phyloP scores from a whole-genome alignment of 2,113 vertebrate genomes.

The Clinocottus analis region DNA sequence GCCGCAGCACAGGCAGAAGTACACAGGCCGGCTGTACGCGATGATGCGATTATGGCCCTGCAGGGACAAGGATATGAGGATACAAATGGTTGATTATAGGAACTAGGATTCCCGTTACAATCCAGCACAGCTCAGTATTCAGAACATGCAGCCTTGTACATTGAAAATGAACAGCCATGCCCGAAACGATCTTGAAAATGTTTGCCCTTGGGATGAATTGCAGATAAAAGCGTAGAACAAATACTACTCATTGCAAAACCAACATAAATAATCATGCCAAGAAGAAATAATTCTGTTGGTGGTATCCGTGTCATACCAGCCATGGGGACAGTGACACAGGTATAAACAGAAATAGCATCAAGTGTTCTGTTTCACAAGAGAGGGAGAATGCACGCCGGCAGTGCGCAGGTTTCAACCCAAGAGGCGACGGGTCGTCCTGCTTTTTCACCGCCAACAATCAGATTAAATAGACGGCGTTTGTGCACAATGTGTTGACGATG shows the following conservation, averaged over 20 bases:
- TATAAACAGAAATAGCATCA: slow-evolving; percentile 50
- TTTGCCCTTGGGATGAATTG: not conserved
- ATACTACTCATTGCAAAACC: not conserved
- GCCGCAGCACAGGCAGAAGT: slow-evolving; percentile 98
- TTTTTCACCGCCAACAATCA: slow-evolving; percentile 32
- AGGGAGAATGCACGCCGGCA: slow-evolving; percentile 24
- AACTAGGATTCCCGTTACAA: not conserved
- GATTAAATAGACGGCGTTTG: slow-evolving; percentile 19
- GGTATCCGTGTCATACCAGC: slow-evolving; percentile 11
- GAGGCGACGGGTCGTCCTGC: slow-evolving; percentile 41
- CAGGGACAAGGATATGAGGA: slow-evolving; percentile 20
- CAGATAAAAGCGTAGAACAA: not conserved
- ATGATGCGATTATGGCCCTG: slow-evolving; percentile 99
- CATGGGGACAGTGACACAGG: slow-evolving; percentile 35
- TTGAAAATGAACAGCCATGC: not conserved
- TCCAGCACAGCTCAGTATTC: not conserved
- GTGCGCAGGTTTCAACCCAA: slow-evolving; percentile 14
- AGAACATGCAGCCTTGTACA: not conserved
- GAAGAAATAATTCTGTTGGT: not conserved
- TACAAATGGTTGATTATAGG: slow-evolving; percentile 5
- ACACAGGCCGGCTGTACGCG: slow-evolving; percentile 98
- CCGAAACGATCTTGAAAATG: not conserved
- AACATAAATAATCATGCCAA: not conserved
- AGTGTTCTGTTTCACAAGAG: slow-evolving; percentile 42
- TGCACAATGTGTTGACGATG: slow-evolving; percentile 20